Conservation (phyloP, 2,113 vertebrate species). For the Elephantulus edwardii region DNA sequence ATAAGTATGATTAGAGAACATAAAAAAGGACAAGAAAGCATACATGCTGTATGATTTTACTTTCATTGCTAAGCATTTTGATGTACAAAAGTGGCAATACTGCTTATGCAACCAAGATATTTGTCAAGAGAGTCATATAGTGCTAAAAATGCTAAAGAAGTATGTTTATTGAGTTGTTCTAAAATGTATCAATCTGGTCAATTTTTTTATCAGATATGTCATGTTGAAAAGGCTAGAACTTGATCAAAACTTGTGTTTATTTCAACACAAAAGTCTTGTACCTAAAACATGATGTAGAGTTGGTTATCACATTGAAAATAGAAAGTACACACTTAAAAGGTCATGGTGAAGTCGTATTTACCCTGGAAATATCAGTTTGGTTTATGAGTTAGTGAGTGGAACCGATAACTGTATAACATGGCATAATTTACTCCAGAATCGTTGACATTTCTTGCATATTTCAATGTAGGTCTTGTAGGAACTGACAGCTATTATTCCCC, state of each 20-base stretch:
- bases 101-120: background rate
- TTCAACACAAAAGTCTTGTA: background rate
- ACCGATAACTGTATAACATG: background rate
- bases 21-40: background rate
- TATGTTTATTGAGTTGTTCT: constrained; percentile 16
- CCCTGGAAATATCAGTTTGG: background rate
- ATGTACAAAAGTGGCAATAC: background rate
- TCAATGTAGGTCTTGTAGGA: background rate
- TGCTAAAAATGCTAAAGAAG: background rate
- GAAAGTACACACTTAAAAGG: background rate
- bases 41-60: background rate
- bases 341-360: background rate
- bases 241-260: constrained; percentile 5
- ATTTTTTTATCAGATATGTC: background rate
- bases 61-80: constrained; percentile 7
- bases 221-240: constrained; percentile 13
- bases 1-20: background rate
- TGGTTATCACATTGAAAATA: background rate
- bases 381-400: background rate
- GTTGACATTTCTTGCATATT: constrained; percentile 16
- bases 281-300: background rate
- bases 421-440: background rate
- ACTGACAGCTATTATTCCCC: background rate
- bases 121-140: background rate
- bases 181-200: background rate